phyloP scores from a whole-genome alignment of 2,797 vertebrate genomes.

The Hippocampus kuda region DNA sequence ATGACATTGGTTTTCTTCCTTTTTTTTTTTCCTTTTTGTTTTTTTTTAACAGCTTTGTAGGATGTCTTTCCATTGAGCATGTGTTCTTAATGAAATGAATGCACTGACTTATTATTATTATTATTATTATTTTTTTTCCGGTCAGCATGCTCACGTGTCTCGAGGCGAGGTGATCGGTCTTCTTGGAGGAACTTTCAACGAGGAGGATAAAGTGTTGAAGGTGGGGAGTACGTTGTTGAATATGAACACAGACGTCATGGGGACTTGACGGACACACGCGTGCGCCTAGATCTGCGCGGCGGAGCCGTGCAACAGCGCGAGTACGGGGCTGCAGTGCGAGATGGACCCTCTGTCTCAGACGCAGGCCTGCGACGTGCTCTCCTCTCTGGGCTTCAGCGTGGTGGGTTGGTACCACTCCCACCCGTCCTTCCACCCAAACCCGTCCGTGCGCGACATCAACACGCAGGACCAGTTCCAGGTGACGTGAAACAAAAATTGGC shows the following conservation, averaged over 20 bases:
- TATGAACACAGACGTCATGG: neutral
- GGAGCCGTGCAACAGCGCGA: conserved; percentile 92
- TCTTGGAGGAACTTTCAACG: conserved; percentile 81
- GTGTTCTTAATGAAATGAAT: neutral
- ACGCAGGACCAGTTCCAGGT: conserved; percentile 98
- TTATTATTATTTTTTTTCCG: neutral
- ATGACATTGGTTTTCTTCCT: neutral
- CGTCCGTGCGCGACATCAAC: conserved; percentile 91
- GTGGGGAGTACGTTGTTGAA: conserved; percentile 45
- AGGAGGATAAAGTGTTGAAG: conserved; percentile 75
- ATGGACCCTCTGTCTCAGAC: conserved; percentile 97
- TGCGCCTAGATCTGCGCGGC: conserved; percentile 76
- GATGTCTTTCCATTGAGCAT: too few species aligned
- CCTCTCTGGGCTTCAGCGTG: conserved; percentile 74
- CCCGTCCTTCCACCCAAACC: conserved; percentile 89
- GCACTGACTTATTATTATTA: neutral
- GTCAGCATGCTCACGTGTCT: conserved; percentile 90
- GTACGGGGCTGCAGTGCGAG: conserved; percentile 94
- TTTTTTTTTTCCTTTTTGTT: neutral
- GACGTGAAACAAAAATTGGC: neutral
- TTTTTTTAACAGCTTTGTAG: neutral
- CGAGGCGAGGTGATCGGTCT: conserved; percentile 93
- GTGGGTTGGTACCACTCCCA: conserved; percentile 99
- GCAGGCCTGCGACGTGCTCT: conserved; percentile 83
- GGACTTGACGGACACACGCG: neutral